Conservation (phyloP, 2,113 vertebrate genomes). For the Ailurus styani region DNA sequence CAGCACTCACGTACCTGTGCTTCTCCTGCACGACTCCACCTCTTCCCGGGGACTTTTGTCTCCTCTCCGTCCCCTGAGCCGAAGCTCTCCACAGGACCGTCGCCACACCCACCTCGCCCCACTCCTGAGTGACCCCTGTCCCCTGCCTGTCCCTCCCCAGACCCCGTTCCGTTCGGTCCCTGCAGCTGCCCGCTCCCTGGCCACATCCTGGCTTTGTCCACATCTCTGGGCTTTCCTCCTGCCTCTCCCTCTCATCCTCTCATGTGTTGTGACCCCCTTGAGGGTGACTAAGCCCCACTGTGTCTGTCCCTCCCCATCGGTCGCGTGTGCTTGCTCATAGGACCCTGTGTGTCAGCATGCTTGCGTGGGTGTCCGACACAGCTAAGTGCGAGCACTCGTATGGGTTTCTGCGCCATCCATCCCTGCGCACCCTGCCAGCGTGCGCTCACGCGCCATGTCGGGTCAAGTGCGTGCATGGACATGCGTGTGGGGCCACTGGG, state of each 20-base stretch:
- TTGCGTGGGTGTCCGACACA: accelerated
- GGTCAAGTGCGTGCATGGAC: not conserved
- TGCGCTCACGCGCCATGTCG: accelerated
- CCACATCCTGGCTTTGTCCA: not conserved
- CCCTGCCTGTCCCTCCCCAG: not conserved
- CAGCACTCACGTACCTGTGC: not conserved
- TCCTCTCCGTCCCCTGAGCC: not conserved
- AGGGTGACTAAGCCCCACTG: not conserved
- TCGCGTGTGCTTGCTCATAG: accelerated
- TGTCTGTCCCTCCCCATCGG: not conserved
- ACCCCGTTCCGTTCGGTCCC: not conserved
- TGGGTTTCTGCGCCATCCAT: accelerated
- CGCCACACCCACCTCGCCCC: too few relatives aligned
- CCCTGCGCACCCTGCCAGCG: accelerated
- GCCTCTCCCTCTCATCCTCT: not conserved
- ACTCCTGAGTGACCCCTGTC: not conserved
- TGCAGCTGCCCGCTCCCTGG: not conserved
- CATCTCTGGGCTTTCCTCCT: not conserved
- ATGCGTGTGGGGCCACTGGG: accelerated
- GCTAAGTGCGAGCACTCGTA: not conserved
- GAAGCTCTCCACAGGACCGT: too few relatives aligned
- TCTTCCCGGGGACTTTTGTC: too few relatives aligned
- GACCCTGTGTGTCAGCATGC: accelerated
- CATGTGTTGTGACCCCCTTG: too few relatives aligned
- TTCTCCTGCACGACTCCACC: not conserved